Evolutionary conservation across 2,113 vertebrate species (phyloP), one percentile per base, ranked within the genome.

Genomic region (Varanus komodoensis): DNA sequence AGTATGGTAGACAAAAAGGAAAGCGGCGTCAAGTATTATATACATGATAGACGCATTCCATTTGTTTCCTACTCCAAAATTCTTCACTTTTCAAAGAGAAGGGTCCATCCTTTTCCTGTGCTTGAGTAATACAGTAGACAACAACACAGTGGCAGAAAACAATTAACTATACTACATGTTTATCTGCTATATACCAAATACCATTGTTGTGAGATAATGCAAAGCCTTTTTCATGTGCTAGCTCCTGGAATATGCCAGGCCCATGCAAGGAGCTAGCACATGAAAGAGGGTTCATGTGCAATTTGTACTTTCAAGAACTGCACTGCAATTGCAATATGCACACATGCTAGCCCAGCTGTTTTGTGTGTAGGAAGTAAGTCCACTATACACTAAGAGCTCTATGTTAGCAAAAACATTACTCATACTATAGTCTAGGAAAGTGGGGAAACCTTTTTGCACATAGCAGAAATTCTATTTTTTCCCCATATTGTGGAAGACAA

Each of bases 1-100:
- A 0, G 34, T 25, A 34, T 17, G 81, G 75, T 32, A 93, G 89
- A 75, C 27, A 71, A 84, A 92, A 83, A 3, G 7, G 75, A 73
- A 19, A 74, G 57, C 81, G 82, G 61, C 34, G 27, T 73, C 27
- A 1, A 50, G 48, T 2, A 44, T 64, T 1, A 0, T 14, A 0
- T 2, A 79, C 44, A n/a, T 80, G 64, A 86, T 57, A 78, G 48
- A 89, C 78, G 71, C 50, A 11, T 84, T 82, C 3, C 57, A 2
- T 73, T 89, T 87, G 54, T 23, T 84, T 48, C 54, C 67, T 80
- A 78, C 15, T 87, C n/a, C 25, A 61, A 50, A 73, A 38, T 29
- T 82, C 68, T 88, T 71, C 27, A 57, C 32, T 73, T 38, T 77
- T 44, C 52, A 87, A 86, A 87, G 8, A 4, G 34, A 87, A 44